Conservation (phyloP, 2,113 vertebrate genomes). For the Pitta sordida region DNA sequence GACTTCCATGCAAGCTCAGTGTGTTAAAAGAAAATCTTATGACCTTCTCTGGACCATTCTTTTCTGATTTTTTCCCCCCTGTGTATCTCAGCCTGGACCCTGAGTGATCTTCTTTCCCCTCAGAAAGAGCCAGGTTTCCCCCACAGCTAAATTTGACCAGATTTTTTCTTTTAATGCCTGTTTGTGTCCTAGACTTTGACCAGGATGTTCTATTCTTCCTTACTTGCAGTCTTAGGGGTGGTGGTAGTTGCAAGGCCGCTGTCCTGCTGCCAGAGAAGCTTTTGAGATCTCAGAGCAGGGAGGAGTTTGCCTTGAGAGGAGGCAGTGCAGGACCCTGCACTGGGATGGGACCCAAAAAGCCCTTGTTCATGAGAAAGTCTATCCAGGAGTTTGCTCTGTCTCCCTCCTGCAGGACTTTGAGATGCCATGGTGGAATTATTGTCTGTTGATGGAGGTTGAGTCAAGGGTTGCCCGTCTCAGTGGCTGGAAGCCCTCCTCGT, state of each 20-base stretch:
- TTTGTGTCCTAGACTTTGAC: background rate
- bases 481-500: background rate
- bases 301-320: background rate
- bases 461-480: background rate
- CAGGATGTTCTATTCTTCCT: background rate
- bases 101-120: background rate
- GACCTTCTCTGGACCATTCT: background rate
- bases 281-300: background rate
- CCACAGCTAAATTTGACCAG: background rate
- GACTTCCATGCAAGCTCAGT: conserved; percentile 1
- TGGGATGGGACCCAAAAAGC: background rate
- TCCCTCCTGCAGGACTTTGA: background rate
- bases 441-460: background rate
- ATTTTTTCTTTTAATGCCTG: background rate
- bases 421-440: background rate
- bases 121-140: background rate
- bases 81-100: background rate
- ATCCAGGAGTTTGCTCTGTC: background rate
- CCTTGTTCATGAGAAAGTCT: background rate
- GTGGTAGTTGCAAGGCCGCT: background rate
- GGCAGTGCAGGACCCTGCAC: background rate
- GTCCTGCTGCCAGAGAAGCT: background rate
- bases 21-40: conserved; percentile 9
- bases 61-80: background rate
- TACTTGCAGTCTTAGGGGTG: background rate